phyloP scores from a whole-genome alignment of 2,797 vertebrate species.

The Serranus cabrilla region DNA sequence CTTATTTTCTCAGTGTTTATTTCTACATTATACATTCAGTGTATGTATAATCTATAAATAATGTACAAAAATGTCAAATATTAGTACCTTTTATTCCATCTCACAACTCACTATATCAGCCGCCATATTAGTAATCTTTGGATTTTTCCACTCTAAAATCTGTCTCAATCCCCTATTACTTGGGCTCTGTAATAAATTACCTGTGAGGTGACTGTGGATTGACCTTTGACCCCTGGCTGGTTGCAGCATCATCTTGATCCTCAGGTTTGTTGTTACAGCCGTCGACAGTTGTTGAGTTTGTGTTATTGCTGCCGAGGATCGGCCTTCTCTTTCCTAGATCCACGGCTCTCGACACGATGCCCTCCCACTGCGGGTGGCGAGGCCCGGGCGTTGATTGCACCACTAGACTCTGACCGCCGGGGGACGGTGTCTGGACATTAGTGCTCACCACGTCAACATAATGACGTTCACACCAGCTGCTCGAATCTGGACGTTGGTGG shows the following conservation, averaged over 20 bases:
- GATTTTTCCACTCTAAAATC: too few relatives aligned
- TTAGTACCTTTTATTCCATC: too few relatives aligned
- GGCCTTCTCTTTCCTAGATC: conserved; percentile 63
- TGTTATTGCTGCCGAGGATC: conserved; percentile 42
- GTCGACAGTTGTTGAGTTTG: conserved; percentile 44
- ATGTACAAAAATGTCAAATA: too few relatives aligned
- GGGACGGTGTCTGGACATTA: conserved; percentile 35
- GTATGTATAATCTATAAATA: too few relatives aligned
- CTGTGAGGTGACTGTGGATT: conserved; percentile 63
- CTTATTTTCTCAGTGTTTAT: too few relatives aligned
- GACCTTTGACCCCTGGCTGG: conserved; percentile 57
- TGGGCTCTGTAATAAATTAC: conserved; percentile 42
- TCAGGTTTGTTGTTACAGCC: conserved; percentile 70
- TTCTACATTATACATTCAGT: too few relatives aligned
- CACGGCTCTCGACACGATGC: conserved; percentile 53
- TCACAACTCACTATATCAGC: too few relatives aligned
- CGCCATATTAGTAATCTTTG: too few relatives aligned
- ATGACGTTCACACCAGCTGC: conserved; percentile 54
- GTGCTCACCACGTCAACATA: conserved; percentile 69
- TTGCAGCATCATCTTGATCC: conserved; percentile 43
- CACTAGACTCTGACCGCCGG: conserved; percentile 55
- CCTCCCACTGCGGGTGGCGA: conserved; percentile 68
- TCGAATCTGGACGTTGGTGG: conserved; percentile 38
- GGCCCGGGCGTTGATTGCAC: conserved; percentile 72
- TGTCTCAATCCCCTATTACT: too few relatives aligned